phyloP scores from a whole-genome alignment of 2,888 invertebrate genomes.

The Eurytoma adleriae region DNA sequence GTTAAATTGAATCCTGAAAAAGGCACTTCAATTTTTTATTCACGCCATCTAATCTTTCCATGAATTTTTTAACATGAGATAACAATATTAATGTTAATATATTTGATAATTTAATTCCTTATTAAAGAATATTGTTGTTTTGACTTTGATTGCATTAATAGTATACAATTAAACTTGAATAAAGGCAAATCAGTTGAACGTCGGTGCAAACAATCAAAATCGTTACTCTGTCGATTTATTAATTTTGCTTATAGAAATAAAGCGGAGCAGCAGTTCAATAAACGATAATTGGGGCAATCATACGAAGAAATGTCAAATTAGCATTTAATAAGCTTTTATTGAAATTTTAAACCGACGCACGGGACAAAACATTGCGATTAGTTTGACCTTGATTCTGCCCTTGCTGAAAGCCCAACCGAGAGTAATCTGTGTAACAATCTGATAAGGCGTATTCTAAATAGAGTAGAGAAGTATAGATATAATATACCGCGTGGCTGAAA shows the following conservation, averaged over 20 bases:
- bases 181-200: too few species aligned
- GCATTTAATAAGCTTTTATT: conserved; percentile 28
- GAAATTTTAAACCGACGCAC: conserved; percentile 14
- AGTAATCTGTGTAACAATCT: conserved; percentile 16
- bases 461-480: conserved; percentile 1
- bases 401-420: neutral
- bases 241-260: neutral
- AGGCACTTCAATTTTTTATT: too few species aligned
- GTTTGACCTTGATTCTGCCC: conserved; percentile 40
- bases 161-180: too few species aligned
- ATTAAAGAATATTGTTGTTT: too few species aligned
- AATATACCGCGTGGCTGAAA: conserved; percentile 10
- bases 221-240: neutral
- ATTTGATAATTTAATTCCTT: too few species aligned
- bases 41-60: too few species aligned
- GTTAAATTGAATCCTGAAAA: too few species aligned
- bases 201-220: too few species aligned
- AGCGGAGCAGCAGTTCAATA: too few species aligned
- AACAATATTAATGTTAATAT: too few species aligned
- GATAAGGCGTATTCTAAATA: conserved; percentile 40
- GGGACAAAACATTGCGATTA: conserved; percentile 28
- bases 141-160: too few species aligned
- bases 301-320: neutral
- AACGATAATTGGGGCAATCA: neutral
- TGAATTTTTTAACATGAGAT: too few species aligned